These are phyloP conservation scores for Ctenopoma kingsleyae DNA, from an alignment of 2,797 vertebrate genomes.

Conservation along the genomic window DNA sequence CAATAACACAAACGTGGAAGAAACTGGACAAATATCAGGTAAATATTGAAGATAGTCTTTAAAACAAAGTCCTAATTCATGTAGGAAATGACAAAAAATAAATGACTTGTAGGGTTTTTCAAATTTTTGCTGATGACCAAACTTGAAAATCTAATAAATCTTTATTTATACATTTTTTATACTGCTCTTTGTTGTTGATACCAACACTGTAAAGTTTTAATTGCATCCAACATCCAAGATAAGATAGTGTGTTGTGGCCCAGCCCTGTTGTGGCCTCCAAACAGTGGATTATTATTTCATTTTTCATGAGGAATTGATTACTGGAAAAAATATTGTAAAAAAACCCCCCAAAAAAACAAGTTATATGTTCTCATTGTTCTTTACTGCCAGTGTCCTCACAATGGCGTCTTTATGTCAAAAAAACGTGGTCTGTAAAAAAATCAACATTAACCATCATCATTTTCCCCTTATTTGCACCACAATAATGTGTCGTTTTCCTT, in stretches of 20 bases:
- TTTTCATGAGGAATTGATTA: not conserved
- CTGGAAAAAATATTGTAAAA: not conserved
- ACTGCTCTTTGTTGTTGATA: not conserved
- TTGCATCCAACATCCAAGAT: not conserved
- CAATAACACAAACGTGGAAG: conserved; percentile 20
- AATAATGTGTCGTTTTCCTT: not conserved
- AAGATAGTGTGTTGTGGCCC: not conserved
- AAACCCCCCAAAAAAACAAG: no score
- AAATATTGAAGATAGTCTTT: not conserved
- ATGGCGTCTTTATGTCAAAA: not conserved
- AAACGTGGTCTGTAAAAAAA: not conserved
- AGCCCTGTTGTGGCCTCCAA: not conserved
- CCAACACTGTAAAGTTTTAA: conserved; percentile 34
- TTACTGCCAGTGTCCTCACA: conserved; percentile 2
- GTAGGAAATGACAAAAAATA: not conserved
- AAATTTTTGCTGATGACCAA: not conserved
- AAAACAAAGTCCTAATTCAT: not conserved
- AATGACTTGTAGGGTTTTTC: not conserved
- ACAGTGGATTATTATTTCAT: conserved; percentile 1
- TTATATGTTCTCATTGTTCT: not conserved
- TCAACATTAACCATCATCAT: not conserved
- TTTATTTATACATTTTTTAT: not conserved
- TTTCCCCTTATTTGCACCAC: not conserved
- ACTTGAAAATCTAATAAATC: not conserved
- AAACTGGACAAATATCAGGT: not conserved